Evolutionary conservation across 2,888 invertebrate species (phyloP).

Genomic region (Ophion slaviceki): DNA sequence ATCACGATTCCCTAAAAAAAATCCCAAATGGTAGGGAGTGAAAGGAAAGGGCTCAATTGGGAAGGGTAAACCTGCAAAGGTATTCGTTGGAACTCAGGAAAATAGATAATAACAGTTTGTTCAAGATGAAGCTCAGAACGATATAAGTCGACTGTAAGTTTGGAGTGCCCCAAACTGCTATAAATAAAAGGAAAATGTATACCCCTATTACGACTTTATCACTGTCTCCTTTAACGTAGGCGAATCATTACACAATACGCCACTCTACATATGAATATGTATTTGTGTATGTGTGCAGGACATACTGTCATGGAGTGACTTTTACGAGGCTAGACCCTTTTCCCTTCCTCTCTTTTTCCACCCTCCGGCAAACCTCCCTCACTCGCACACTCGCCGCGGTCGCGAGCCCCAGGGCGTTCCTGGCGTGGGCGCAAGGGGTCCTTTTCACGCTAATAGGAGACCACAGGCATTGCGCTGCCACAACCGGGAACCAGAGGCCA

Average conservation of each 20-base stretch:
- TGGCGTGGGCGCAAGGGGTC: constrained; percentile 58
- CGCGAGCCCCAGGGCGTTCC: constrained; percentile 68
- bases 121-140: neutral
- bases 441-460: constrained; percentile 68
- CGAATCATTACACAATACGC: constrained; percentile 15
- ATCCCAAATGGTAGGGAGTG: too few relatives aligned
- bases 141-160: neutral
- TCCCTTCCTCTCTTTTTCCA: constrained; percentile 34
- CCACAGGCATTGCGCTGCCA: constrained; percentile 48
- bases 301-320: constrained; percentile 58
- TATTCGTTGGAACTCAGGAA: too few relatives aligned
- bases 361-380: constrained; percentile 47
- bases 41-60: too few relatives aligned
- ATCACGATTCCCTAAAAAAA: too few relatives aligned
- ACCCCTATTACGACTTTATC: neutral
- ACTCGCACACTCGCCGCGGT: constrained; percentile 29
- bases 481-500: constrained; percentile 75
- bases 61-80: too few relatives aligned
- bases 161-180: neutral
- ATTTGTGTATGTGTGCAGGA: neutral
- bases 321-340: constrained; percentile 59
- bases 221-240: constrained; percentile 4
- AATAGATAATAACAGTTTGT: neutral
- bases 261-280: constrained; percentile 1
- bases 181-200: neutral